Conservation (phyloP, 2,888 invertebrate species). For the Synanthedon andrenaeformis region DNA sequence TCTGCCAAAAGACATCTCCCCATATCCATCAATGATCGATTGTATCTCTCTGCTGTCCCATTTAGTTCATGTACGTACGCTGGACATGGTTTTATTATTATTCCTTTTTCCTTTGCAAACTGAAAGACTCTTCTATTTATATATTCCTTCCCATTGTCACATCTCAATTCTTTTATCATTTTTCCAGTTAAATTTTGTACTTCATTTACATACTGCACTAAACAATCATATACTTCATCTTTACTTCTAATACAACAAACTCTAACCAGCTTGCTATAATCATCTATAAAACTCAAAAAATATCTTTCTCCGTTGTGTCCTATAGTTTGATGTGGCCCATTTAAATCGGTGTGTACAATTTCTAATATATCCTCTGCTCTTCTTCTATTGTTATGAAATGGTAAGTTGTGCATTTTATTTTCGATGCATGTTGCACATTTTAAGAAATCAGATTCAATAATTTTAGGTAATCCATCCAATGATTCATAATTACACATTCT, state of each 20-base stretch:
- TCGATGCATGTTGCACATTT: no score
- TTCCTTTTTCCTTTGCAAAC: conserved; percentile 3
- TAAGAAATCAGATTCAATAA: no score
- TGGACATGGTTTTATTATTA: conserved; percentile 7
- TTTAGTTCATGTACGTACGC: conserved; percentile 7
- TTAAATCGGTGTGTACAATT: no score
- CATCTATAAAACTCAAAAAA: conserved; percentile 7
- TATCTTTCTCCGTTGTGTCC: conserved; percentile 9
- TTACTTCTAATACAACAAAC: conserved; percentile 11
- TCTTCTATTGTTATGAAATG: no score
- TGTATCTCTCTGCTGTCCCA: conserved; percentile 7
- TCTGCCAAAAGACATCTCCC: conserved; percentile 8
- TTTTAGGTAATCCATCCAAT: no score
- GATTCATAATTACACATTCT: no score
- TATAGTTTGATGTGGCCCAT: conserved; percentile 3
- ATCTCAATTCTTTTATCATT: conserved; percentile 9
- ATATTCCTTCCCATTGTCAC: conserved; percentile 1
- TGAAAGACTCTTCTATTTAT: conserved; percentile 6
- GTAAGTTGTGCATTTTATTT: no score
- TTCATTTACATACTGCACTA: conserved; percentile 11
- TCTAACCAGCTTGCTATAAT: conserved; percentile 9
- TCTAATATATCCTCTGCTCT: no score
- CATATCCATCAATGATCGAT: conserved; percentile 9
- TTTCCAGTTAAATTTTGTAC: conserved; percentile 10
- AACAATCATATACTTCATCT: conserved; percentile 9